Percentiles rank a stretch among this genome's conserved stretches.
These are phyloP conservation scores for Orthonyx spaldingii DNA, from an alignment of 2,113 vertebrate genomes.

Conservation along the genomic window DNA sequence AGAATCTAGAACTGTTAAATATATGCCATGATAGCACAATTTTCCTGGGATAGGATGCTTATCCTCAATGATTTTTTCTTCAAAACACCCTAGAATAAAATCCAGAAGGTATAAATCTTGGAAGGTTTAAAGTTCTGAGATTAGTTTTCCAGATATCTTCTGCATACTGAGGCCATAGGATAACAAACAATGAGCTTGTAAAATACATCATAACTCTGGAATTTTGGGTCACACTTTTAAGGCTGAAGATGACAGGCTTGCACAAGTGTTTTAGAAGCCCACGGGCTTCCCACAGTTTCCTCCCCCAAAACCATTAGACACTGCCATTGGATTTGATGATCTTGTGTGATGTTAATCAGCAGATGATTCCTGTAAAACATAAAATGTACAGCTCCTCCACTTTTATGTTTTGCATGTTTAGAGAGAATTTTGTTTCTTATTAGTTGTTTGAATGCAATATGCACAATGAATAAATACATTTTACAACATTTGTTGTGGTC, in stretches of 20 bases:
- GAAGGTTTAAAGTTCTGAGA: background rate
- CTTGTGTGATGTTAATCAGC: background rate
- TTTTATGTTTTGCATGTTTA: background rate
- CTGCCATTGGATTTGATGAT: background rate
- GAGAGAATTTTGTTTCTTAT: background rate
- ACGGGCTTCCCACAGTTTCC: background rate
- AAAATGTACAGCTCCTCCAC: background rate
- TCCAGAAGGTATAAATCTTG: background rate
- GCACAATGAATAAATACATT: background rate
- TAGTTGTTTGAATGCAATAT: background rate
- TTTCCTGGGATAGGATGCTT: background rate
- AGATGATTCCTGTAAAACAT: background rate
- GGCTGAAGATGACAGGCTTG: background rate
- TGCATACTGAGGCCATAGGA: background rate
- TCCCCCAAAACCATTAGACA: background rate
- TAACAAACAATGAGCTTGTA: background rate
- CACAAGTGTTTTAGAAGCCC: background rate
- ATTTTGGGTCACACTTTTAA: background rate
- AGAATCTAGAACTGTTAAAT: background rate
- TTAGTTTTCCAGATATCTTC: background rate
- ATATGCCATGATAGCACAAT: background rate
- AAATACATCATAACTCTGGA: background rate
- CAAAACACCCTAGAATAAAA: background rate
- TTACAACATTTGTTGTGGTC: background rate
- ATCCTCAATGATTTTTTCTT: background rate